Evolutionary conservation across 1,140 invertebrate genomes (phyloP).

Genomic region (Drosophila rhopaloa): DNA sequence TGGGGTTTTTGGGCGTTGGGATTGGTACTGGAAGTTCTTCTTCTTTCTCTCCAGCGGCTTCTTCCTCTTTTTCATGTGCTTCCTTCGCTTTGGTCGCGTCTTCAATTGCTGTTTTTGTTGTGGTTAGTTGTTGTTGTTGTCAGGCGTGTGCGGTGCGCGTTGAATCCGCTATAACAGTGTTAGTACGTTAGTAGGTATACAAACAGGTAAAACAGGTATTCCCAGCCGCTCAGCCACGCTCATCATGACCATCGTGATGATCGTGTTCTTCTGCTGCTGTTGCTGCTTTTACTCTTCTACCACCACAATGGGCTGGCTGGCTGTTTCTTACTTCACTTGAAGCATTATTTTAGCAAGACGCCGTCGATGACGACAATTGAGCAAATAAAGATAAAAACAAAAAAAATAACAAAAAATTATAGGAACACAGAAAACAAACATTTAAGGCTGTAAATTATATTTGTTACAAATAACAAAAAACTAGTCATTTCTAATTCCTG

Average conservation of each 20-base stretch:
- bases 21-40: conserved; percentile 27
- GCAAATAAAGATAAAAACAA: conserved; percentile 74
- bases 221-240: conserved; percentile 69
- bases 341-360: conserved; percentile 75
- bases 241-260: conserved; percentile 50
- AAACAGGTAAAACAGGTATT: conserved; percentile 85
- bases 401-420: conserved; percentile 18
- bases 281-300: conserved; percentile 38
- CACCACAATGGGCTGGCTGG: conserved; percentile 21
- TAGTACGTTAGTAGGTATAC: conserved; percentile 85
- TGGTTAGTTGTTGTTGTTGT: conserved; percentile 46
- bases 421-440: conserved; percentile 6
- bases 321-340: conserved; percentile 68
- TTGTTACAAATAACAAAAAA: too few relatives aligned
- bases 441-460: neutral
- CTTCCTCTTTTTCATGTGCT: conserved; percentile 26
- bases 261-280: conserved; percentile 32
- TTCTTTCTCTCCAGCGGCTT: conserved; percentile 3
- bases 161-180: conserved; percentile 85
- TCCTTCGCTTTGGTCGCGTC: conserved; percentile 53
- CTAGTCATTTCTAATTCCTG: neutral
- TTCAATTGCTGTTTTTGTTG: conserved; percentile 50
- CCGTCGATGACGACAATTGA: conserved; percentile 65
- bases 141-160: conserved; percentile 73
- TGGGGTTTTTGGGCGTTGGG: conserved; percentile 36